Percentiles rank a stretch among this genome's conserved stretches.
phyloP scores from a whole-genome alignment of 2,888 invertebrate species.

The Dasypogon diadema region DNA sequence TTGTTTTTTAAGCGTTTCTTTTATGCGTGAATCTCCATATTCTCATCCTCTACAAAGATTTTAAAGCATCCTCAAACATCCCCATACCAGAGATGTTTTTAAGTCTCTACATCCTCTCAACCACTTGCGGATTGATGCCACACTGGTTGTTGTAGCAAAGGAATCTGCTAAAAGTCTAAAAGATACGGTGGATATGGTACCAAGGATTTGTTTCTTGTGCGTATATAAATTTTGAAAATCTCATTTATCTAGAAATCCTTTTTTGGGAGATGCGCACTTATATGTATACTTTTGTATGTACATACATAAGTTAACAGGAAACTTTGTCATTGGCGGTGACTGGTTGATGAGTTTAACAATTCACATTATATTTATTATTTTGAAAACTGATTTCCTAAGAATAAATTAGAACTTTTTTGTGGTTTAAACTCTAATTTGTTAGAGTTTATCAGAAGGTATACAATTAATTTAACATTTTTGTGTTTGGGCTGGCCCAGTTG shows the following conservation, averaged over 20 bases:
- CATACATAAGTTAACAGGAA: background rate
- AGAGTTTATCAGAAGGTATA: too few relatives aligned
- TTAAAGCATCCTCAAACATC: background rate
- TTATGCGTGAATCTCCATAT: background rate
- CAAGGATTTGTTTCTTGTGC: slow-evolving; percentile 31
- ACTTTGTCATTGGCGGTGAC: background rate
- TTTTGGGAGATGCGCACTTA: slow-evolving; percentile 33
- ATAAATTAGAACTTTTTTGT: too few relatives aligned
- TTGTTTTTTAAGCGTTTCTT: slow-evolving; percentile 40
- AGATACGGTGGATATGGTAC: slow-evolving; percentile 40
- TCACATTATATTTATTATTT: background rate
- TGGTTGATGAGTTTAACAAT: background rate
- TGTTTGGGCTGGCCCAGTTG: too few relatives aligned
- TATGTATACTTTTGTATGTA: slow-evolving; percentile 13
- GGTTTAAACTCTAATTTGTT: too few relatives aligned
- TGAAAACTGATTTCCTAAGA: too few relatives aligned
- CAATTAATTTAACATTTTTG: too few relatives aligned
- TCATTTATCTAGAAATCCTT: slow-evolving; percentile 49
- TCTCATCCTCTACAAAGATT: background rate
- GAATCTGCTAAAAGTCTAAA: slow-evolving; percentile 42
- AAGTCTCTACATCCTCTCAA: background rate
- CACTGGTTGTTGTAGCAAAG: slow-evolving; percentile 13
- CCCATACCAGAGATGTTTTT: slow-evolving; percentile 1
- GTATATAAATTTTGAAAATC: slow-evolving; percentile 48
- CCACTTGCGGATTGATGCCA: slow-evolving; percentile 23